These are phyloP conservation scores for Caradrina kadenii DNA, from an alignment of 2,888 invertebrate genomes.

Conservation along the genomic window DNA sequence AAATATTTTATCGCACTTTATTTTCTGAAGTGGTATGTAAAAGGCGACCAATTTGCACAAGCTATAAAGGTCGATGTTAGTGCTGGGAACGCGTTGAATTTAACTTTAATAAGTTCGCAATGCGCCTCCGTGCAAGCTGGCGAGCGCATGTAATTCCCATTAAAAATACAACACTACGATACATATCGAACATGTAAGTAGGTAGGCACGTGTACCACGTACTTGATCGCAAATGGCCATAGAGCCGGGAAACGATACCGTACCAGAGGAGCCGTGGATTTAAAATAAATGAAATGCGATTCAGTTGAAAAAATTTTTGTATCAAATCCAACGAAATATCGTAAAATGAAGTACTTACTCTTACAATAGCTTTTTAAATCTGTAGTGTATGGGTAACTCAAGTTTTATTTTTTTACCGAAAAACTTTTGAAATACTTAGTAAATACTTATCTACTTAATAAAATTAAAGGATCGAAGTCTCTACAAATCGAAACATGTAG, in stretches of 20 bases:
- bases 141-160: constrained; percentile 67
- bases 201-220: constrained; percentile 47
- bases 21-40: constrained; percentile 39
- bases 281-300: constrained; percentile 48
- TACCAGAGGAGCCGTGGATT: constrained; percentile 20
- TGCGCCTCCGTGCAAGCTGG: constrained; percentile 73
- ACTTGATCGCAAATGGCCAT: constrained; percentile 44
- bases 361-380: constrained; percentile 8
- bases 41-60: constrained; percentile 58
- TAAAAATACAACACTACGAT: constrained; percentile 70
- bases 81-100: constrained; percentile 73
- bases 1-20: constrained; percentile 46
- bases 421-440: neutral
- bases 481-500: neutral
- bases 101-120: constrained; percentile 85
- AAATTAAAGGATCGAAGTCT: neutral
- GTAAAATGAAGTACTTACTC: neutral
- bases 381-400: neutral
- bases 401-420: neutral
- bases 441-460: neutral
- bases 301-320: constrained; percentile 18
- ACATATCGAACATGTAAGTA: constrained; percentile 57
- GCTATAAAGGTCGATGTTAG: constrained; percentile 74
- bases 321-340: constrained; percentile 13
- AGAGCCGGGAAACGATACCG: constrained; percentile 34